Evolutionary conservation across 37 sponge, comb jelly and placozoan species (phyloP), one percentile per base, ranked within the genome.

Genomic region (Crambe crambe): DNA sequence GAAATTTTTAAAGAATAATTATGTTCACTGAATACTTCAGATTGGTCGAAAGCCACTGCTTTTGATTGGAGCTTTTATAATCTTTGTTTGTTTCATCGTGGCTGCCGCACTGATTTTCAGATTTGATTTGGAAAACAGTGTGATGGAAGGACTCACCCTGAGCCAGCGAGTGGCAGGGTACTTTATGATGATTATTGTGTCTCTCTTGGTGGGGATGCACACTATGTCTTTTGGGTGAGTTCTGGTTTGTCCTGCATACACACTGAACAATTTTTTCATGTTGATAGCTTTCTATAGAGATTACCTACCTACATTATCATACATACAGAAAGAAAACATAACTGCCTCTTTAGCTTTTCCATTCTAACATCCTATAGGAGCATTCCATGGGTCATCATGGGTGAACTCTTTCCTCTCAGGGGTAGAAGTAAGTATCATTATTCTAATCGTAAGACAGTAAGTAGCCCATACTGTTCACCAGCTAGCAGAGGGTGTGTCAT

Each of bases 11-110:
- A n/a, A n/a, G n/a, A n/a, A n/a, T n/a, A n/a, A n/a, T n/a, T n/a
- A n/a, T n/a, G 25, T 12, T n/a, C n/a, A n/a, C n/a, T n/a, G n/a
- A n/a, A n/a, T n/a, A n/a, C n/a, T n/a, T n/a, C n/a, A 65, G 66
- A 2, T 65, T 65, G 66, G 66, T 31, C 31, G 66, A 65, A 65
- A 65, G 35, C 66, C 66, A 30, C 31, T 65, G 1, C 30, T 65
- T 30, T 65, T 65, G 66, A 30, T 65, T 34, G 66, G 66, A 32
- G 17, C 12, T 31, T 2, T 34, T 65, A 5, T 65, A 30, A 65
- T 65, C 32, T 29, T 32, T 65, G 35, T 20, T 34, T 30, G 32
- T 30, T 32, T 34, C 34, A 31, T 65, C 31, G 3, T 65, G 10
- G 25, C 66, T 18, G 27, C 66, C 31, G 3, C 35, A 32, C 66